Evolutionary conservation across 2,888 invertebrate species (phyloP).

Genomic region (Cerastoderma edule): DNA sequence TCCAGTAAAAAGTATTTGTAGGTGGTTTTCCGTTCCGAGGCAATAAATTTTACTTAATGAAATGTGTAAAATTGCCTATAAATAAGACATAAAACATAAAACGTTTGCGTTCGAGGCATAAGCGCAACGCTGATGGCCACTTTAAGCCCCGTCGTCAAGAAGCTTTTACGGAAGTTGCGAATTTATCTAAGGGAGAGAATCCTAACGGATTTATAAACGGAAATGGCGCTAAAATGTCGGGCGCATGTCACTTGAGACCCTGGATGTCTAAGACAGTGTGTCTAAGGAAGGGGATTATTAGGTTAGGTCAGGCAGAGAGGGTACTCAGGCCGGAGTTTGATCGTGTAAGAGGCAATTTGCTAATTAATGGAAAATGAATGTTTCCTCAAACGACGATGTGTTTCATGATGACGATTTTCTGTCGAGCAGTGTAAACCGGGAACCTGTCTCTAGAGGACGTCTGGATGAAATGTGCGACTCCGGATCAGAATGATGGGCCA

Average conservation of each 20-base stretch:
- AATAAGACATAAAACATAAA: constrained; percentile 42
- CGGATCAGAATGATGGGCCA: too few species aligned
- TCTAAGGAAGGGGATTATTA: constrained; percentile 53
- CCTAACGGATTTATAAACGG: constrained; percentile 30
- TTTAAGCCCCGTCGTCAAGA: constrained; percentile 23
- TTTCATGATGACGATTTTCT: too few species aligned
- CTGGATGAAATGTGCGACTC: too few species aligned
- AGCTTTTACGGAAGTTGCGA: constrained; percentile 32
- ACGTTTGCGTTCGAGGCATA: constrained; percentile 30
- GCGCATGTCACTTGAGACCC: constrained; percentile 20
- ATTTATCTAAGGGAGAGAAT: constrained; percentile 50
- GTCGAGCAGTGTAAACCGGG: too few species aligned
- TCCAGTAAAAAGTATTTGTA: constrained; percentile 30
- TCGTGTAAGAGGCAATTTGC: constrained; percentile 61
- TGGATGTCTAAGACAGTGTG: constrained; percentile 40
- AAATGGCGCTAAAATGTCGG: constrained; percentile 28
- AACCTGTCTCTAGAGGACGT: too few species aligned
- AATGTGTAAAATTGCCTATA: constrained; percentile 49
- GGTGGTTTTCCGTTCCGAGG: constrained; percentile 23
- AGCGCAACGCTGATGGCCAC: constrained; percentile 40
- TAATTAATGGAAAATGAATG: constrained; percentile 65
- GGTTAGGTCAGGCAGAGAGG: constrained; percentile 54
- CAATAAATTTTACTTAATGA: constrained; percentile 55
- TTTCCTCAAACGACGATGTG: constrained; percentile 56
- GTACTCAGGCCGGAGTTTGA: constrained; percentile 44